Percentiles rank a stretch among this genome's conserved stretches.
Conservation (phyloP, 2,888 invertebrate species). For the Pterostichus niger region DNA sequence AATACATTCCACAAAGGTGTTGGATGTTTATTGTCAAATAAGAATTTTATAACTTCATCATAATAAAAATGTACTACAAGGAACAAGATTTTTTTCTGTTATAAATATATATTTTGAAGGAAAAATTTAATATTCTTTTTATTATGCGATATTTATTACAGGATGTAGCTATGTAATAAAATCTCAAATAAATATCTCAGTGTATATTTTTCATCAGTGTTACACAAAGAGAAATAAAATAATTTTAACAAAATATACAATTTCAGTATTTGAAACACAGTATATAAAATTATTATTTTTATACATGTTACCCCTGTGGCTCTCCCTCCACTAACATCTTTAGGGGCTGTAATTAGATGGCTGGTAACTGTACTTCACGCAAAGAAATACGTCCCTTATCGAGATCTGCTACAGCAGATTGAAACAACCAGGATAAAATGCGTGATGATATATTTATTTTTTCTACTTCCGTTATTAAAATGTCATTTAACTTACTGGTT, state of each 20-base stretch:
- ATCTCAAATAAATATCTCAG: constrained; percentile 38
- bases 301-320: too few relatives aligned
- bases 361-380: too few relatives aligned
- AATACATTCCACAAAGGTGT: neutral
- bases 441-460: too few relatives aligned
- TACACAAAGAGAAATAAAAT: constrained; percentile 29
- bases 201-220: constrained; percentile 39
- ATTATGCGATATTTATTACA: constrained; percentile 44
- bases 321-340: too few relatives aligned
- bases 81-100: constrained; percentile 13
- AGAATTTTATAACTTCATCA: constrained; percentile 29
- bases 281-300: too few relatives aligned
- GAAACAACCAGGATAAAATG: too few relatives aligned
- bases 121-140: constrained; percentile 48
- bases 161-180: constrained; percentile 33
- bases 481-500: too few relatives aligned
- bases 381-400: too few relatives aligned
- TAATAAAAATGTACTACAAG: constrained; percentile 23
- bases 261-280: too few relatives aligned
- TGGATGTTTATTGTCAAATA: neutral
- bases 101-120: constrained; percentile 24
- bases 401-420: too few relatives aligned
- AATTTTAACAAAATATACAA: neutral
- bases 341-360: too few relatives aligned
- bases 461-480: too few relatives aligned